A percentile compares a stretch with the other conserved stretches of the same genome.
These are phyloP conservation scores for Holothuria leucospilota DNA, from an alignment of 53 echinoderm and acorn worm species.

Conservation along the genomic window DNA sequence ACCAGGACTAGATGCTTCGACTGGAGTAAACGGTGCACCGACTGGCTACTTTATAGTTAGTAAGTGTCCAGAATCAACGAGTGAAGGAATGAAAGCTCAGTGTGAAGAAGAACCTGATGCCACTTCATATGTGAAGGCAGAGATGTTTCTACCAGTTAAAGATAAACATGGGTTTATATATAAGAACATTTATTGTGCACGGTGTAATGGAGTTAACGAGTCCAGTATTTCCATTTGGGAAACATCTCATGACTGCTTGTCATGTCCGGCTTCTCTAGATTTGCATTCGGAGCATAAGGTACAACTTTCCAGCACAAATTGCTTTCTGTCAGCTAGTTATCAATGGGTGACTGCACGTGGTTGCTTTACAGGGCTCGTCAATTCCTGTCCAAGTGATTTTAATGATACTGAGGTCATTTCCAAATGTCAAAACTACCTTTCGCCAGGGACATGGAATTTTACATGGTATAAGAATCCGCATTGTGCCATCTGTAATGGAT, in stretches of 20 bases:
- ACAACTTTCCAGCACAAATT: background rate
- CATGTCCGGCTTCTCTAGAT: background rate
- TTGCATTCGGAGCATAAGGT: background rate
- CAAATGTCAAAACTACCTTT: background rate
- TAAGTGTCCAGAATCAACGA: background rate
- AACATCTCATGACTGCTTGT: background rate
- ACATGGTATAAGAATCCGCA: background rate
- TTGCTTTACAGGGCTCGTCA: background rate
- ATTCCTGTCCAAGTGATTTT: background rate
- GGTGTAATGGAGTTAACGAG: background rate
- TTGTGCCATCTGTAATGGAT: background rate
- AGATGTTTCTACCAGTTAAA: background rate
- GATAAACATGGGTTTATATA: background rate
- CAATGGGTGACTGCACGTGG: background rate
- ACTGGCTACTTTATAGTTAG: background rate
- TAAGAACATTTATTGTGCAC: background rate
- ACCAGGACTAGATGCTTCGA: no score
- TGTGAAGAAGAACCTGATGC: background rate
- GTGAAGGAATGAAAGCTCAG: background rate
- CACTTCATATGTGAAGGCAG: background rate
- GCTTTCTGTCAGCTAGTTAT: background rate
- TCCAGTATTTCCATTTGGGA: background rate
- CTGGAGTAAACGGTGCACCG: background rate
- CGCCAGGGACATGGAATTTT: background rate
- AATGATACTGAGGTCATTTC: background rate